Evolutionary conservation across 1,140 invertebrate species (phyloP), one percentile per base, ranked within the genome.

Genomic region (Zaprionus inermis): DNA sequence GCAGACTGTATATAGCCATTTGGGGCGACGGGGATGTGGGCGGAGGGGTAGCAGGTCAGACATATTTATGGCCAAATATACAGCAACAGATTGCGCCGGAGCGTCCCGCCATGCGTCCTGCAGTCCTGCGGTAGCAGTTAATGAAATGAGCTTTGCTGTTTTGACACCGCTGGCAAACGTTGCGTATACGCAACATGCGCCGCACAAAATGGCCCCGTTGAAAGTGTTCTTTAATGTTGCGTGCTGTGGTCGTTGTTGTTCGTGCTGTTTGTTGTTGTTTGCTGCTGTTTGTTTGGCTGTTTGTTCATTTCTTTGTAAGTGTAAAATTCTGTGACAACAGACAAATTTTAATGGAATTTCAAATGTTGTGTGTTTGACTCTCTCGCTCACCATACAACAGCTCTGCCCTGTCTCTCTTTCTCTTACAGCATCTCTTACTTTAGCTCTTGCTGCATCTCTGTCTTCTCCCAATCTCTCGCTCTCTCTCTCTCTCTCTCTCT

Each of bases 311-410:
- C 36, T 57, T 74, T 51, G 67, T 59, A 73, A 69, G 65, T 69
- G 65, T 59, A 69, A 49, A 73, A 73, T 51, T 63, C 58, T 78
- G 78, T 69, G 78, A 82, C 76, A 78, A 81, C 58, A 77, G 79
- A 83, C 83, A 83, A 88, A 83, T 77, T 83, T 83, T 86, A 86
- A 86, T 86, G 84, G 84, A 86, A 88, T 86, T 88, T 88, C 79
- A 86, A 88, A 88, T 86, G 76, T 36, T 70, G 24, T 63, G 28
- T 55, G 5, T 64, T 28, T 30, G 20, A 24, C 34, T 49, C 14
- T 34, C 12, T 61, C 24, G 7, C 7, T 28, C n/a, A n/a, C n/a
- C n/a, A n/a, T n/a, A n/a, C n/a, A n/a, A n/a, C n/a, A n/a, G n/a
- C n/a, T n/a, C n/a, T n/a, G n/a, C n/a, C n/a, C 14, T 59, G 22